Conservation (phyloP, 2,888 invertebrate genomes). For the Mythimna lalbum region DNA sequence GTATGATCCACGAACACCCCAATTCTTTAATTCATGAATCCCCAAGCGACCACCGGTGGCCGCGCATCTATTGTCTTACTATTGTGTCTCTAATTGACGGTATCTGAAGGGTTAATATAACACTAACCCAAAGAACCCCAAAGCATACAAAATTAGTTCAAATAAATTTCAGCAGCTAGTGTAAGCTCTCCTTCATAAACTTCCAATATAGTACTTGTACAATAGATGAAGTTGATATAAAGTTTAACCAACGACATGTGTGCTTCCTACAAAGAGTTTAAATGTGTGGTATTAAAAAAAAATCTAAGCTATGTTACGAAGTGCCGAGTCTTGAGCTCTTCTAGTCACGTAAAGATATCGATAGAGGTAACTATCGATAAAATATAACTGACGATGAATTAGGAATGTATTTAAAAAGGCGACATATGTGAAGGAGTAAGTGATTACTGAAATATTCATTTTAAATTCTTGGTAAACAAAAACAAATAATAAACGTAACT, state of each 20-base stretch:
- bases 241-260: slow-evolving; percentile 77
- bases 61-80: too few relatives aligned
- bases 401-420: neutral
- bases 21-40: too few relatives aligned
- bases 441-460: neutral
- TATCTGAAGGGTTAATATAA: too few relatives aligned
- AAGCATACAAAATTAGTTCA: slow-evolving; percentile 36
- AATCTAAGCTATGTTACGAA: slow-evolving; percentile 84
- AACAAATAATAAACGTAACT: too few relatives aligned
- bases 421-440: neutral
- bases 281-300: slow-evolving; percentile 89
- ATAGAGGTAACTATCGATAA: slow-evolving; percentile 41
- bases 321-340: slow-evolving; percentile 75
- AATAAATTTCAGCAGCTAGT: slow-evolving; percentile 38
- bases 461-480: too few relatives aligned
- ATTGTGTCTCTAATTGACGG: too few relatives aligned
- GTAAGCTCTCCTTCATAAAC: slow-evolving; percentile 54
- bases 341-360: slow-evolving; percentile 70
- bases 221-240: slow-evolving; percentile 68
- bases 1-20: too few relatives aligned
- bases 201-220: slow-evolving; percentile 62
- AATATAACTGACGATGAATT: slow-evolving; percentile 21
- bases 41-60: too few relatives aligned
- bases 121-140: neutral
- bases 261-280: slow-evolving; percentile 82